phyloP scores from a whole-genome alignment of 2,888 invertebrate genomes.

The Morinoia aosen region DNA sequence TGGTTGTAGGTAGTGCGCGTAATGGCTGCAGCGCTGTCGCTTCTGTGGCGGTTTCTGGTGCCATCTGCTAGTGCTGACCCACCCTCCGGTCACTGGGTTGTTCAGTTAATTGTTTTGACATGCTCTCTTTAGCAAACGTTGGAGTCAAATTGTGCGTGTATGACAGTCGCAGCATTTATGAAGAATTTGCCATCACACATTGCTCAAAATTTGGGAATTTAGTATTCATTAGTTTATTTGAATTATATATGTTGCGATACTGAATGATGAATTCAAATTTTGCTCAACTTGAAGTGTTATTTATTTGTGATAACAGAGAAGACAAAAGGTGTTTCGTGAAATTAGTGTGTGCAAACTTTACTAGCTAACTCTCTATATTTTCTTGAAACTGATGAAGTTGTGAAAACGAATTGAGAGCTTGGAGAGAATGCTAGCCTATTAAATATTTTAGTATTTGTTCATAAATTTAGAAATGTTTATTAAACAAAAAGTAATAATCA shows the following conservation, averaged over 20 bases:
- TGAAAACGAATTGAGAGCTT: too few relatives aligned
- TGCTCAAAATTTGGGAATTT: not conserved
- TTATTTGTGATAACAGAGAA: not conserved
- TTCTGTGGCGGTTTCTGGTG: not conserved
- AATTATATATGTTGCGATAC: not conserved
- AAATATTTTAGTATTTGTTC: too few relatives aligned
- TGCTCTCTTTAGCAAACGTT: not conserved
- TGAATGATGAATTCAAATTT: not conserved
- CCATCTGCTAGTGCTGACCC: slow-evolving; percentile 43
- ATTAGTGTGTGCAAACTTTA: too few relatives aligned
- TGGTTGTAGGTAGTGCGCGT: not conserved
- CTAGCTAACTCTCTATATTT: too few relatives aligned
- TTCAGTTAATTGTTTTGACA: not conserved
- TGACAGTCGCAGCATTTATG: not conserved
- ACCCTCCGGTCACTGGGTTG: slow-evolving; percentile 2
- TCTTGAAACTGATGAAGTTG: too few relatives aligned
- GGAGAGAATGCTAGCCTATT: too few relatives aligned
- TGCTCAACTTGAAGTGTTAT: not conserved
- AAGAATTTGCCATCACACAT: not conserved
- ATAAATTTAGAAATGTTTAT: too few relatives aligned
- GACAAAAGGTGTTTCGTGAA: too few relatives aligned
- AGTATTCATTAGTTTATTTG: not conserved
- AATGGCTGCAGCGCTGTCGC: not conserved
- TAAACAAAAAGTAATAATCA: too few relatives aligned
- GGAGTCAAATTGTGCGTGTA: not conserved